Conservation (phyloP, 2,888 invertebrate species). For the Dicranocentrus wangi region DNA sequence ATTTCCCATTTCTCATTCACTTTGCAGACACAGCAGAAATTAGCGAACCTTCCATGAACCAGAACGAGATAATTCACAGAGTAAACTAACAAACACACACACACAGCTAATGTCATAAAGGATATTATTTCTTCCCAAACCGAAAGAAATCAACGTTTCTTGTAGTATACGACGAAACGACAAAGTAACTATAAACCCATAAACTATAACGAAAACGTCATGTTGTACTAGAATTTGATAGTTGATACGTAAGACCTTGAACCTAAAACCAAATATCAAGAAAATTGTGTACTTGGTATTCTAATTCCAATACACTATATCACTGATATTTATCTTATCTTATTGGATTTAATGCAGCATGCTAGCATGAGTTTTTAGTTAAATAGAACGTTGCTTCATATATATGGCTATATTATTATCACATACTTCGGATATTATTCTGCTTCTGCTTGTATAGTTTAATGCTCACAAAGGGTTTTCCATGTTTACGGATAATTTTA, state of each 20-base stretch:
- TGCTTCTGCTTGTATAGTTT: neutral
- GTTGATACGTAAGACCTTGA: slow-evolving; percentile 55
- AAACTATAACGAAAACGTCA: slow-evolving; percentile 26
- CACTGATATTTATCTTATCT: neutral
- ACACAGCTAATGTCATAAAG: too few species aligned
- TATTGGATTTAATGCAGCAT: neutral
- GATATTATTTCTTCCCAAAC: neutral
- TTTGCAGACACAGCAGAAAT: neutral
- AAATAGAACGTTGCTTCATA: neutral
- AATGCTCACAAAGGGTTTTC: too few species aligned
- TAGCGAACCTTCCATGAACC: neutral
- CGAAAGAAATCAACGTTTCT: neutral
- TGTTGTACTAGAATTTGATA: slow-evolving; percentile 30
- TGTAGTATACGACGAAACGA: neutral
- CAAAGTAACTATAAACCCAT: slow-evolving; percentile 1
- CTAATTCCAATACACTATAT: neutral
- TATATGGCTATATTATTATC: neutral
- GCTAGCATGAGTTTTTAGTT: neutral
- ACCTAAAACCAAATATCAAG: slow-evolving; percentile 9
- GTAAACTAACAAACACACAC: neutral
- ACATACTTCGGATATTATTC: neutral
- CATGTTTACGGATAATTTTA: neutral
- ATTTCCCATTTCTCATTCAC: slow-evolving; percentile 43
- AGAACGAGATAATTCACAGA: neutral
- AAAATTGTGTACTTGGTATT: neutral